Evolutionary conservation across 2,888 invertebrate genomes (phyloP).

Genomic region (Diarsia mendica): DNA sequence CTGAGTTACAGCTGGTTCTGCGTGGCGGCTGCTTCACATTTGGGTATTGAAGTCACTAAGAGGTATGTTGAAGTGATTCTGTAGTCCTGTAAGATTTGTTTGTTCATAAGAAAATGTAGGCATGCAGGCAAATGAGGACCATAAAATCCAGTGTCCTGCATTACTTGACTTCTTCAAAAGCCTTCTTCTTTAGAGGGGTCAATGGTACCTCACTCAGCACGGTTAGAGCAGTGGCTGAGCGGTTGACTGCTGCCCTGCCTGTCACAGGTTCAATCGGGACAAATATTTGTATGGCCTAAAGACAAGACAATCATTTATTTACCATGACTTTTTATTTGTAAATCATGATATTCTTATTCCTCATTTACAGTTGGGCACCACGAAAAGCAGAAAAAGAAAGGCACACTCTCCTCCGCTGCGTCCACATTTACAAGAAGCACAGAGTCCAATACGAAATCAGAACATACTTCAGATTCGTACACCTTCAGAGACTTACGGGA

Average conservation of each 20-base stretch:
- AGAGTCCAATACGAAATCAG: slow-evolving; percentile 98
- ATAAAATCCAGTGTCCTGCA: background rate
- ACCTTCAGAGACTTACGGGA: slow-evolving; percentile 96
- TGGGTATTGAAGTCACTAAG: slow-evolving; percentile 94
- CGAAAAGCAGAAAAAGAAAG: slow-evolving; percentile 94
- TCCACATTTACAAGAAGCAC: slow-evolving; percentile 97
- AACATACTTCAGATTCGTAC: slow-evolving; percentile 96
- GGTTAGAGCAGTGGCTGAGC: no score
- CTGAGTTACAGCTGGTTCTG: slow-evolving; percentile 97
- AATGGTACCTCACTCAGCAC: background rate
- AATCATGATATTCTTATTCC: background rate
- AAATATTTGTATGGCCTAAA: no score
- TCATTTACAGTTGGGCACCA: slow-evolving; percentile 92
- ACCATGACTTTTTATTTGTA: background rate
- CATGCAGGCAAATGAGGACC: background rate
- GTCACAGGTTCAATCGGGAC: no score
- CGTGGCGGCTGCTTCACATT: slow-evolving; percentile 94
- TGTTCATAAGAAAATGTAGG: background rate
- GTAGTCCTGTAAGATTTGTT: background rate
- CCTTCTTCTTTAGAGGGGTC: background rate
- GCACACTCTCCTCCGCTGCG: slow-evolving; percentile 95
- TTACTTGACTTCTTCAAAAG: background rate
- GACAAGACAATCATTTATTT: background rate
- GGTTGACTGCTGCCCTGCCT: no score
- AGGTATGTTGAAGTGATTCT: slow-evolving; percentile 86